A percentile compares a stretch with the other conserved stretches of the same genome.
Evolutionary conservation across 2,888 invertebrate species (phyloP).

Genomic region (Protodeltote pygarga): DNA sequence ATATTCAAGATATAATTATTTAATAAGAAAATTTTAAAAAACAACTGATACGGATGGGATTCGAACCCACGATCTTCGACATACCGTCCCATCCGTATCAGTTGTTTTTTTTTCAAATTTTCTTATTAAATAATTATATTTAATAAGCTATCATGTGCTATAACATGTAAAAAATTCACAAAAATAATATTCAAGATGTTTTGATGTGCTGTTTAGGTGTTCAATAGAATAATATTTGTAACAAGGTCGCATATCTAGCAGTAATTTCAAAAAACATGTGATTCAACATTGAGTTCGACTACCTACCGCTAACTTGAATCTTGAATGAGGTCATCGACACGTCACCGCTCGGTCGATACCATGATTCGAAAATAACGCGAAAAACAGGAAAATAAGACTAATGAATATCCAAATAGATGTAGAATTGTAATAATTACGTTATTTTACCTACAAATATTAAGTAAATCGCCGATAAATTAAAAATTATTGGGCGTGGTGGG

Average conservation of each 20-base stretch:
- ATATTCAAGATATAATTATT: too few species aligned
- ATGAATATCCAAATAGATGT: not conserved
- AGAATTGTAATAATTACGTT: too few species aligned
- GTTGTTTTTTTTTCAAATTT: too few species aligned
- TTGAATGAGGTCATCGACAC: slow-evolving; percentile 68
- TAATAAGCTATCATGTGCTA: too few species aligned
- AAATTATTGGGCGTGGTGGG: slow-evolving; percentile 41
- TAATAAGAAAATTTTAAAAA: too few species aligned
- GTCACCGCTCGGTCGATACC: slow-evolving; percentile 37
- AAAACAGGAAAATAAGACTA: slow-evolving; percentile 11
- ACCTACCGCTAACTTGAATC: slow-evolving; percentile 20
- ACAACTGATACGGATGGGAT: too few species aligned
- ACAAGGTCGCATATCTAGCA: slow-evolving; percentile 14
- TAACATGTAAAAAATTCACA: too few species aligned
- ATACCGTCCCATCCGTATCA: too few species aligned
- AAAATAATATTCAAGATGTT: too few species aligned
- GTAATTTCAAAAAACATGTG: slow-evolving; percentile 17
- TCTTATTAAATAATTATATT: too few species aligned
- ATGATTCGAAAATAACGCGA: not conserved
- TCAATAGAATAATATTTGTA: slow-evolving; percentile 4
- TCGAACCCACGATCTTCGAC: too few species aligned
- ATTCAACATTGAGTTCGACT: not conserved
- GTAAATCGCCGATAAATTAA: not conserved
- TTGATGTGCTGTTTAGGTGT: not conserved
- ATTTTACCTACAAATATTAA: not conserved